Evolutionary conservation across 2,888 invertebrate species (phyloP).

Genomic region (Xanthia togata): DNA sequence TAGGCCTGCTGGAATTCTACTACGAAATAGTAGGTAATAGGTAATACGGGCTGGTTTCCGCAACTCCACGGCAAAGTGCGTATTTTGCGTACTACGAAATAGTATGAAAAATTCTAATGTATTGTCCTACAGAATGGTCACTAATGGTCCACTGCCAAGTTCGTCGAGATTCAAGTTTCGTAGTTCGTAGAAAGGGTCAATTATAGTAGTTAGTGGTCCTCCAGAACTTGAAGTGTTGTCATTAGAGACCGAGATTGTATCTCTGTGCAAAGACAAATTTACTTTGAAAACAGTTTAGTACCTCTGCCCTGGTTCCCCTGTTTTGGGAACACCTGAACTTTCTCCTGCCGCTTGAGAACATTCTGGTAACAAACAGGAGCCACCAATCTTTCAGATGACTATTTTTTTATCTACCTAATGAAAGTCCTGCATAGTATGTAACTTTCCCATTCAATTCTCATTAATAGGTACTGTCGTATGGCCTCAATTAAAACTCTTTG

Average conservation of each 20-base stretch:
- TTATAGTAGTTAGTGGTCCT: conserved; percentile 50
- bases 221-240: conserved; percentile 46
- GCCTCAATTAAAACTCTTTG: too few relatives aligned
- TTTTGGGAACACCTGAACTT: conserved; percentile 3
- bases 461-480: too few relatives aligned
- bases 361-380: neutral
- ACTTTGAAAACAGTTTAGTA: conserved; percentile 40
- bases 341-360: neutral
- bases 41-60: too few relatives aligned
- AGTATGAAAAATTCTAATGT: neutral
- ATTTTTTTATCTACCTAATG: too few relatives aligned
- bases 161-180: conserved; percentile 37
- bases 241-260: conserved; percentile 44
- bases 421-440: too few relatives aligned
- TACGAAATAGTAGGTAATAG: too few relatives aligned
- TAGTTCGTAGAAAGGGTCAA: conserved; percentile 34
- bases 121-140: neutral
- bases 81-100: too few relatives aligned
- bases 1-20: too few relatives aligned
- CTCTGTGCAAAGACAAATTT: conserved; percentile 34
- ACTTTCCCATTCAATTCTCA: too few relatives aligned
- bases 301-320: neutral
- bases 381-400: neutral
- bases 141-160: conserved; percentile 32
- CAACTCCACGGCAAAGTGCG: too few relatives aligned